Conservation (phyloP, 2,888 invertebrate species). For the Acrobasis repandana region DNA sequence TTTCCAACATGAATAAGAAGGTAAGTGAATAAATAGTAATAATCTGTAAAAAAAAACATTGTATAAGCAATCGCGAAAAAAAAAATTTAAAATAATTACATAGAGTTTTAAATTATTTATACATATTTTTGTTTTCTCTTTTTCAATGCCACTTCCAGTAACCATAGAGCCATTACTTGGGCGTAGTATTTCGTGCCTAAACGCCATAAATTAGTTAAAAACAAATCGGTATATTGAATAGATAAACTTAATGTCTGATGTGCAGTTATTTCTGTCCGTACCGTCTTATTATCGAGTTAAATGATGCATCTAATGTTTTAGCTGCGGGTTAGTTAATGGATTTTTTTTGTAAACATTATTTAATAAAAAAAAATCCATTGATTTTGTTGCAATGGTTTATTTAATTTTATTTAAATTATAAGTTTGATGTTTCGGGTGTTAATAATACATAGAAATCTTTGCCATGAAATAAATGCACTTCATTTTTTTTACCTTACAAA, state of each 20-base stretch:
- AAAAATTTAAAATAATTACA: too few species aligned
- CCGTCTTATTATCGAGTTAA: constrained; percentile 59
- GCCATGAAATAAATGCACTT: too few species aligned
- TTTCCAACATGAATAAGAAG: too few species aligned
- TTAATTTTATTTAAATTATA: background rate
- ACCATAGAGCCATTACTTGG: constrained; percentile 43
- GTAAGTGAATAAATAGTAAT: too few species aligned
- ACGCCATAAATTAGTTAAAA: constrained; percentile 79
- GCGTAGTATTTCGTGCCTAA: constrained; percentile 66
- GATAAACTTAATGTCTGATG: constrained; percentile 66
- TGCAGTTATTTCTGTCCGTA: constrained; percentile 52
- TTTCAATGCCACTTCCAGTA: constrained; percentile 37
- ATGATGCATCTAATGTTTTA: constrained; percentile 58
- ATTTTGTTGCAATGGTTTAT: background rate
- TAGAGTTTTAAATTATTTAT: too few species aligned
- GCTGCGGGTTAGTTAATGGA: constrained; percentile 54
- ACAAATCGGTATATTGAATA: constrained; percentile 75
- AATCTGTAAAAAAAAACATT: too few species aligned
- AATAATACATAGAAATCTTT: too few species aligned
- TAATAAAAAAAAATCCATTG: background rate
- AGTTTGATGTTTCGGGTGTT: too few species aligned
- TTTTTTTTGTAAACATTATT: background rate
- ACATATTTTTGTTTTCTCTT: too few species aligned
- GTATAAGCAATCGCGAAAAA: too few species aligned
- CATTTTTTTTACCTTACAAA: too few species aligned